phyloP scores from a whole-genome alignment of 1,140 invertebrate species.

The Phenacoccus solenopsis region DNA sequence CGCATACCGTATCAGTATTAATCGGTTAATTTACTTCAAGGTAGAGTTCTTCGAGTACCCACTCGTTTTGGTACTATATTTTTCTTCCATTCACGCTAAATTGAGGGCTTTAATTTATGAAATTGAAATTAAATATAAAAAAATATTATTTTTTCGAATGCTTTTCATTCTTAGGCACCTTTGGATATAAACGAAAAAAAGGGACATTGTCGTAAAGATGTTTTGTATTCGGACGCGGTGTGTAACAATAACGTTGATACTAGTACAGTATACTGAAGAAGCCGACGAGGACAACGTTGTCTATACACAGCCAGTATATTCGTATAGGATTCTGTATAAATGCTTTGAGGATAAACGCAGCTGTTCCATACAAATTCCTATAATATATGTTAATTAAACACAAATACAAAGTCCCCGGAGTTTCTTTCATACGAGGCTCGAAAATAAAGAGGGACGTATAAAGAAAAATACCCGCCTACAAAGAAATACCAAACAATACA shows the following conservation, averaged over 20 bases:
- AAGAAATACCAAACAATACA: conserved; percentile 15
- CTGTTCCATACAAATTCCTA: conserved; percentile 15
- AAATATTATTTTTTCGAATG: too few species aligned
- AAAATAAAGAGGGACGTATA: background rate
- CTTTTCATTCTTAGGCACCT: background rate
- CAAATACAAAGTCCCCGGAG: conserved; percentile 14
- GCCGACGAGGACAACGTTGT: background rate
- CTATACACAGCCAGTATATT: background rate
- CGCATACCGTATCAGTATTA: too few species aligned
- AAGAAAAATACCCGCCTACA: conserved; percentile 14
- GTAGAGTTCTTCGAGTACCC: too few species aligned
- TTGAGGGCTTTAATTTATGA: too few species aligned
- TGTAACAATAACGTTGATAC: conserved; percentile 4
- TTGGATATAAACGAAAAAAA: background rate
- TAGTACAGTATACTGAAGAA: background rate
- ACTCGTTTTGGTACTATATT: too few species aligned
- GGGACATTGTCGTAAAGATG: background rate
- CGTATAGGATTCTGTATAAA: background rate
- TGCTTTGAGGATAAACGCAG: conserved; percentile 8
- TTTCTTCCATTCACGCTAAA: too few species aligned
- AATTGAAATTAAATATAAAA: too few species aligned
- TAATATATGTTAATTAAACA: conserved; percentile 18
- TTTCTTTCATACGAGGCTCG: background rate
- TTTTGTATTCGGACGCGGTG: background rate
- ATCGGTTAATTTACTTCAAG: too few species aligned